Percentiles rank a stretch among this genome's conserved stretches.
Conservation (phyloP, 2,888 invertebrate genomes). For the Lobophora halterata region DNA sequence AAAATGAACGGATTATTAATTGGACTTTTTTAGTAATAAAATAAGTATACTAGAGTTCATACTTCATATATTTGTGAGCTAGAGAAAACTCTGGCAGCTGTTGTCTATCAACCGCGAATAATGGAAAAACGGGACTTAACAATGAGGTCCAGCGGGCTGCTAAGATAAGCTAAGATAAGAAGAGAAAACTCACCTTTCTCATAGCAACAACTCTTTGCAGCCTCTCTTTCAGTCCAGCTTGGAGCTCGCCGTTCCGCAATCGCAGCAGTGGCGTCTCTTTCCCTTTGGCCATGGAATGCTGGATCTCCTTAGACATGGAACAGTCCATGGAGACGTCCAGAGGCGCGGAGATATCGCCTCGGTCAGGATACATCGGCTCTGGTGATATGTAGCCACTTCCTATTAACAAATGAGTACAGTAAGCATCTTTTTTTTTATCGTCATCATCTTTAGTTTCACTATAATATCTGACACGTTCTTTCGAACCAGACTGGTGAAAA, state of each 20-base stretch:
- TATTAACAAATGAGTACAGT: conserved; percentile 25
- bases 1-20: too few relatives aligned
- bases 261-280: conserved; percentile 75
- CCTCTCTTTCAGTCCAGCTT: conserved; percentile 82
- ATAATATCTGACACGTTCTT: too few relatives aligned
- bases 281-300: conserved; percentile 35
- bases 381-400: conserved; percentile 82
- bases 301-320: conserved; percentile 48
- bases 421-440: background rate
- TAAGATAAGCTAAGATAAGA: background rate
- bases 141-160: too few relatives aligned
- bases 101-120: too few relatives aligned
- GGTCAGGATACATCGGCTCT: conserved; percentile 82
- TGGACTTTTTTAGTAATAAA: too few relatives aligned
- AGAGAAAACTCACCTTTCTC: conserved; percentile 59
- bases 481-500: too few relatives aligned
- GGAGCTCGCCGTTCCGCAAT: conserved; percentile 85
- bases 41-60: too few relatives aligned
- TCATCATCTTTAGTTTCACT: too few relatives aligned
- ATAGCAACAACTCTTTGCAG: conserved; percentile 76
- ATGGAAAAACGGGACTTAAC: too few relatives aligned
- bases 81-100: too few relatives aligned
- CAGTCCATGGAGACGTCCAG: conserved; percentile 57
- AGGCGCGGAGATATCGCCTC: conserved; percentile 70
- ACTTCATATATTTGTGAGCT: too few relatives aligned